Evolutionary conservation across 1,140 invertebrate species (phyloP), one percentile per base, ranked within the genome.

Genomic region (Diprion similis): DNA sequence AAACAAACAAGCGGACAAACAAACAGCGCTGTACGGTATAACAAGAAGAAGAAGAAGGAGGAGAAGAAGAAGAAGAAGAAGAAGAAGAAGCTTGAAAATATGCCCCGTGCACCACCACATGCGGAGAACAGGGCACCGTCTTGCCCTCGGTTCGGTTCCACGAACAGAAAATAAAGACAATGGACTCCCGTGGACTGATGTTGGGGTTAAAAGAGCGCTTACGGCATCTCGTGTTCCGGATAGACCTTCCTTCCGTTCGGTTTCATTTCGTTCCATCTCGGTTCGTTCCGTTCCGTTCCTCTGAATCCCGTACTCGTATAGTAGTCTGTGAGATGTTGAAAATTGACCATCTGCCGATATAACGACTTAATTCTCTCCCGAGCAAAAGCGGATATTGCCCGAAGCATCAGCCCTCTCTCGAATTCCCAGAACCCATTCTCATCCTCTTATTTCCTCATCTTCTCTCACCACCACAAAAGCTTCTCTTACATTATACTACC

Each of bases 281-380:
- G n/a, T n/a, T n/a, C 24, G 24, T 1, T 37, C 6, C 2, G 24
- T 37, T 37, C 24, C 24, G 24, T 37, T 37, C 24, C 24, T 37
- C 24, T 37, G 2, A 37, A 37, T 37, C 24, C 24, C 24, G 24
- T 37, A 37, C 24, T 1, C 24, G 24, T 37, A 10, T n/a, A 37
- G 24, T 37, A 37, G 24, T 18, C 66, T 45, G 15, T 9, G 66
- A 15, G 66, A 17, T 8, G 11, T 59, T 59, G 37, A 76, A 76
- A 80, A 80, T 75, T 79, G 80, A 80, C 83, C 85, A 85, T 84
- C 85, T 86, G 85, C 84, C 82, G 83, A 81, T 86, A 85, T 86
- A 86, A 86, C 84, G 81, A 86, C 85, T 86, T 85, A 84, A 86
- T 86, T 85, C 82, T 78, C 75, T 59, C 51, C 51, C 51, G 51